Conservation (phyloP, 2,888 invertebrate species). For the Nectonema munidae region DNA sequence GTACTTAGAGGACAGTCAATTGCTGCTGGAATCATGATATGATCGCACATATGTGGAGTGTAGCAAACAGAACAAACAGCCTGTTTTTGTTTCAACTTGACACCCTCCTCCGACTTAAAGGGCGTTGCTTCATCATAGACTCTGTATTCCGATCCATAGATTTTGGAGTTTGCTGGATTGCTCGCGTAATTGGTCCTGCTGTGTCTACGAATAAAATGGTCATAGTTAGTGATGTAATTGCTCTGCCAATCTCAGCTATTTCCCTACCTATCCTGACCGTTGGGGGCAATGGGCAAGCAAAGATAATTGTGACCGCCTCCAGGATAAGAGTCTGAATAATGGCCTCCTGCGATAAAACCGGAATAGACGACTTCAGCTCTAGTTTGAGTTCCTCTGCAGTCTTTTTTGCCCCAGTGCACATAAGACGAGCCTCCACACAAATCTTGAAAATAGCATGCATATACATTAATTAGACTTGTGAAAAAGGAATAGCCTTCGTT, state of each 20-base stretch:
- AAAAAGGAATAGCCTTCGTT: too few relatives aligned
- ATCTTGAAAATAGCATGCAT: too few relatives aligned
- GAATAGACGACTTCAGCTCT: constrained; percentile 10
- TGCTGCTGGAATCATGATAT: constrained; percentile 10
- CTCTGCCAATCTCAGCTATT: background rate
- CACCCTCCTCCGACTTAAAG: constrained; percentile 2
- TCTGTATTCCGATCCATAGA: constrained; percentile 10
- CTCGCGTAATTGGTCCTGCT: too few relatives aligned
- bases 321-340: constrained; percentile 10
- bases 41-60: constrained; percentile 8
- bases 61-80: constrained; percentile 10
- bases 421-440: constrained; percentile 8
- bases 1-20: constrained; percentile 8
- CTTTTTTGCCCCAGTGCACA: constrained; percentile 8
- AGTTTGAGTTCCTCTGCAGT: constrained; percentile 7
- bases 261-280: background rate
- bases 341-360: constrained; percentile 11
- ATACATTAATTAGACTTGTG: too few relatives aligned
- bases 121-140: constrained; percentile 9
- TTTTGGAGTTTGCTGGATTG: constrained; percentile 6
- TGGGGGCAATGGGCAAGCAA: constrained; percentile 8
- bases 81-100: constrained; percentile 11
- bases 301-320: constrained; percentile 12
- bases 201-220: background rate
- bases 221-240: background rate